A percentile compares a stretch with the other conserved stretches of the same genome.
Evolutionary conservation across 2,888 invertebrate species (phyloP).

Genomic region (Ophion ellenae): DNA sequence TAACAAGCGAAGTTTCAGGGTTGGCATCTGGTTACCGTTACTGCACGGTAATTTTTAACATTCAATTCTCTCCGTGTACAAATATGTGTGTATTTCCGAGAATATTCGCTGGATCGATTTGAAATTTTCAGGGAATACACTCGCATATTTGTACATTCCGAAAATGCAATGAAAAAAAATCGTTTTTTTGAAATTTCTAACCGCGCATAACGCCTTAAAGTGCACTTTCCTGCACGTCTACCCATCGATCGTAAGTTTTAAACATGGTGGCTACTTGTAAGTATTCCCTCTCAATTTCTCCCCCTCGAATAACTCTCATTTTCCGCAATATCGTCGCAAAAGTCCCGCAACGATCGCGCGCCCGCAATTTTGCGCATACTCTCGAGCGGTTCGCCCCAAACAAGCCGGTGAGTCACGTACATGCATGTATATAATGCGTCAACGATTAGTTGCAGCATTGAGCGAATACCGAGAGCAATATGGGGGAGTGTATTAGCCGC

Average conservation of each 20-base stretch:
- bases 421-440: neutral
- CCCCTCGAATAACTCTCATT: neutral
- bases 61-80: too few relatives aligned
- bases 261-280: neutral
- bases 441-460: conserved; percentile 59
- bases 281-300: neutral
- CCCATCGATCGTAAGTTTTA: neutral
- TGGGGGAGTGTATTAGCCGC: conserved; percentile 48
- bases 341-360: conserved; percentile 52
- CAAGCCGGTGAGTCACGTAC: conserved; percentile 21
- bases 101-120: too few relatives aligned
- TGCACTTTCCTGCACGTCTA: neutral
- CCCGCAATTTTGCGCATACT: conserved; percentile 57
- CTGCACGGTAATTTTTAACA: too few relatives aligned
- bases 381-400: conserved; percentile 45
- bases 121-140: too few relatives aligned
- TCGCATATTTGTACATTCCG: too few relatives aligned
- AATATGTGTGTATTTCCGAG: too few relatives aligned
- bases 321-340: conserved; percentile 25
- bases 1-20: too few relatives aligned
- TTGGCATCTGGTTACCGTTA: too few relatives aligned
- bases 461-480: conserved; percentile 55
- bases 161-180: too few relatives aligned
- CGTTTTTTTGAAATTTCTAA: too few relatives aligned
- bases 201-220: too few relatives aligned